Evolutionary conservation across 2,113 vertebrate species (phyloP).

Genomic region (Centropristis striata): DNA sequence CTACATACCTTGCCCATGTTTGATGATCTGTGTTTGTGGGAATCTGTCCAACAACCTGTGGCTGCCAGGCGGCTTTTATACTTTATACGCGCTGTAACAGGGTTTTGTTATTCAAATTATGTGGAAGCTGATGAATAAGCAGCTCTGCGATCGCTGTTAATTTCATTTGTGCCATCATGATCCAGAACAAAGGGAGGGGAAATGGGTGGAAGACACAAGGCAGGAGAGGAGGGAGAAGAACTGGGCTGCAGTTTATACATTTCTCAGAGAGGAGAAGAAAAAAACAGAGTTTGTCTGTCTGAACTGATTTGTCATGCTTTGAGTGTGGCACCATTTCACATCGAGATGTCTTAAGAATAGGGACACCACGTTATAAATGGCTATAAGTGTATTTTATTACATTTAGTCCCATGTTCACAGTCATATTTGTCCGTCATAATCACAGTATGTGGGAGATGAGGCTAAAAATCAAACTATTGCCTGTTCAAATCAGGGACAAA

Average conservation of each 20-base stretch:
- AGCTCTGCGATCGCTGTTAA: conserved; percentile 77
- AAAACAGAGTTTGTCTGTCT: background rate
- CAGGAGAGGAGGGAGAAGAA: conserved; percentile 26
- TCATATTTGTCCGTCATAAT: too few species aligned
- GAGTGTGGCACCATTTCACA: background rate
- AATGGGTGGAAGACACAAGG: conserved; percentile 51
- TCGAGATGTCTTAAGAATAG: background rate
- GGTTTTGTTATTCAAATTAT: conserved; percentile 83
- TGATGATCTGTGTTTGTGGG: conserved; percentile 73
- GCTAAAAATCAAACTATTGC: too few species aligned
- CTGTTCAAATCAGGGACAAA: too few species aligned
- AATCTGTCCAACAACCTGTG: conserved; percentile 77
- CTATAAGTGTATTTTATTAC: background rate
- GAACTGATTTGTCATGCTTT: background rate
- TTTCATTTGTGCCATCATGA: conserved; percentile 71
- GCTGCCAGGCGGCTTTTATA: conserved; percentile 81
- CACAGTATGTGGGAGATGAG: too few species aligned
- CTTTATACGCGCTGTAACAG: conserved; percentile 63
- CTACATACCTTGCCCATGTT: conserved; percentile 81
- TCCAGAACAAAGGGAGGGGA: conserved; percentile 54
- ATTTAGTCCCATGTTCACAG: background rate
- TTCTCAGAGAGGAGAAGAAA: conserved; percentile 13
- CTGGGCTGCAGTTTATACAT: conserved; percentile 13
- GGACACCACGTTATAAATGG: background rate
- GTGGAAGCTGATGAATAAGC: conserved; percentile 83